Percentiles rank a stretch among this genome's conserved stretches.
These are phyloP conservation scores for Ormyrus nitidulus DNA, from an alignment of 2,888 invertebrate genomes.

Conservation along the genomic window DNA sequence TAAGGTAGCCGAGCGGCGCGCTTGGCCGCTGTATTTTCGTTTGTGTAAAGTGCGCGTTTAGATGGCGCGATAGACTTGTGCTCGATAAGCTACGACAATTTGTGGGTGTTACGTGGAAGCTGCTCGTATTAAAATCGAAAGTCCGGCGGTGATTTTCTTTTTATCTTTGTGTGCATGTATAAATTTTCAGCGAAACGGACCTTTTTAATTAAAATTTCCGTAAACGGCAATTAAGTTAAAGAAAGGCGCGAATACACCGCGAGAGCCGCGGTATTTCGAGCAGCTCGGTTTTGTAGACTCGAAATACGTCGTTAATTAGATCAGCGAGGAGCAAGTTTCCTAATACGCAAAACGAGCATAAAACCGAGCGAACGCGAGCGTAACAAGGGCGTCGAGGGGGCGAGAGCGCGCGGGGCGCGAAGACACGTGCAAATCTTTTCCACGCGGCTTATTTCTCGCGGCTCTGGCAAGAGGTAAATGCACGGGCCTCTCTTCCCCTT, in stretches of 20 bases:
- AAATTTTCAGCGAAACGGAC: too few species aligned
- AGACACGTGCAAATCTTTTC: slow-evolving; percentile 44
- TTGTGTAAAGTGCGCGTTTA: slow-evolving; percentile 39
- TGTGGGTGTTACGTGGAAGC: slow-evolving; percentile 7
- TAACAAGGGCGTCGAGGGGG: background rate
- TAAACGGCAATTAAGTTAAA: too few species aligned
- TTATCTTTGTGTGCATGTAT: background rate
- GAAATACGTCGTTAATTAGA: too few species aligned
- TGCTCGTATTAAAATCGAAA: slow-evolving; percentile 38
- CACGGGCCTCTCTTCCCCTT: slow-evolving; percentile 10
- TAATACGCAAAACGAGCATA: background rate
- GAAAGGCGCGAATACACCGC: too few species aligned
- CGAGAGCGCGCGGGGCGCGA: slow-evolving; percentile 2
- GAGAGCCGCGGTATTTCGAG: too few species aligned
- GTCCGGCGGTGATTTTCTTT: background rate
- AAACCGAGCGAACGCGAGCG: background rate
- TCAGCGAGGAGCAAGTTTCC: background rate
- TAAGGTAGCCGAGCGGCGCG: background rate
- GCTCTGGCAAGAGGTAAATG: slow-evolving; percentile 6
- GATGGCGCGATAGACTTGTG: slow-evolving; percentile 25
- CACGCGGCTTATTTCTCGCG: slow-evolving; percentile 33
- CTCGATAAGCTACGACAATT: slow-evolving; percentile 50
- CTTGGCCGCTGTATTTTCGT: slow-evolving; percentile 40
- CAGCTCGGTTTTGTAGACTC: too few species aligned
- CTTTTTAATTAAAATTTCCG: too few species aligned